Percentiles rank a stretch among this genome's conserved stretches.
These are phyloP conservation scores for Coreius guichenoti DNA, from an alignment of 2,797 vertebrate species.

Conservation along the genomic window DNA sequence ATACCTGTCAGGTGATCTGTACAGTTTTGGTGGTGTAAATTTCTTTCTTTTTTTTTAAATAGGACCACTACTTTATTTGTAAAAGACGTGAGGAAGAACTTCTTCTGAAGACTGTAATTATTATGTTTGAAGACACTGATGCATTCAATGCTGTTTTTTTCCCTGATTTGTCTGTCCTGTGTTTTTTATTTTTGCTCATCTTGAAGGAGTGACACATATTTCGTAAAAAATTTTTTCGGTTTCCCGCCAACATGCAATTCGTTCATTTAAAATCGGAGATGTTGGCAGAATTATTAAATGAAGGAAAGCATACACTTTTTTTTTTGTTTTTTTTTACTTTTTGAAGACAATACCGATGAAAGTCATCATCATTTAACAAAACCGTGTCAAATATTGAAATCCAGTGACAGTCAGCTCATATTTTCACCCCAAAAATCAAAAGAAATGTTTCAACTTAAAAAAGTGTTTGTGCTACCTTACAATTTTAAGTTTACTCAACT, in stretches of 20 bases:
- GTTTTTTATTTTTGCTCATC: slow-evolving; percentile 56
- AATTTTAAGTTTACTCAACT: no score
- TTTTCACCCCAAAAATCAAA: neutral
- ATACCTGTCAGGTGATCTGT: slow-evolving; percentile 56
- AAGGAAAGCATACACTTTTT: neutral
- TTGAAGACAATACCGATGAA: neutral
- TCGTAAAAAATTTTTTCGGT: neutral
- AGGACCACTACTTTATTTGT: slow-evolving; percentile 65
- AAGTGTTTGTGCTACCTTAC: no score
- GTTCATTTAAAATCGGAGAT: neutral
- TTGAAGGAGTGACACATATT: slow-evolving; percentile 69
- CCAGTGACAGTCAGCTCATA: neutral
- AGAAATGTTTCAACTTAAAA: no score
- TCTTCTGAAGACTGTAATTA: slow-evolving; percentile 61
- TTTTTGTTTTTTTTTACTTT: neutral
- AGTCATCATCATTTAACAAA: neutral
- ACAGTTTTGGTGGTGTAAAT: slow-evolving; percentile 53
- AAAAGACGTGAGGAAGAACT: slow-evolving; percentile 20
- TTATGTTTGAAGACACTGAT: slow-evolving; percentile 79
- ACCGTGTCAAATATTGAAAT: neutral
- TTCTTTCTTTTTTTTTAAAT: slow-evolving; percentile 46
- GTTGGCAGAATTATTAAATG: neutral
- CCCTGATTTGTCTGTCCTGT: slow-evolving; percentile 39
- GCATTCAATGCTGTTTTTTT: slow-evolving; percentile 70
- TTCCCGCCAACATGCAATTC: neutral